Percentiles rank a stretch among this genome's conserved stretches.
phyloP scores from a whole-genome alignment of 2,888 invertebrate species.

The Rapana venosa region DNA sequence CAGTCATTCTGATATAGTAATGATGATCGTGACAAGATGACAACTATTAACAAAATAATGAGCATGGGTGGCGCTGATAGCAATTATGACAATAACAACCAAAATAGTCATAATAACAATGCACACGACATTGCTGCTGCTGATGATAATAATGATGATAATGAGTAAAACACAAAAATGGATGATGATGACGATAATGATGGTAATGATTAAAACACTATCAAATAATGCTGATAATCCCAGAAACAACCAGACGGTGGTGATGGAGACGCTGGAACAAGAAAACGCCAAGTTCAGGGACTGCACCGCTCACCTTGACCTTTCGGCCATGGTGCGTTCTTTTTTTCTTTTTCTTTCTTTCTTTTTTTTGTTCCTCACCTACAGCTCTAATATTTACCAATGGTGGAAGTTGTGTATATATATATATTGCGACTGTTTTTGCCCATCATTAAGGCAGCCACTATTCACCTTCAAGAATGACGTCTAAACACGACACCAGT shows the following conservation, averaged over 20 bases:
- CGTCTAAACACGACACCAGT: too few species aligned
- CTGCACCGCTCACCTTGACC: constrained; percentile 63
- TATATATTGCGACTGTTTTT: too few species aligned
- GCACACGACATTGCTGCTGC: neutral
- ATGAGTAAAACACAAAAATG: neutral
- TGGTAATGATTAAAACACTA: neutral
- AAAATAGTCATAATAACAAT: too few species aligned
- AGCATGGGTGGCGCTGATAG: neutral
- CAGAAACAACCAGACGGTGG: constrained; percentile 75
- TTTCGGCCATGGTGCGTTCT: constrained; percentile 68
- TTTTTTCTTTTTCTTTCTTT: neutral
- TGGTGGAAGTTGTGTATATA: too few species aligned
- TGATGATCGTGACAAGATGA: neutral
- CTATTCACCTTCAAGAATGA: too few species aligned
- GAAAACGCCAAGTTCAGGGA: constrained; percentile 76
- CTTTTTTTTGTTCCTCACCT: too few species aligned
- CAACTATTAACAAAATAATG: neutral
- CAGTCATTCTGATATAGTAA: too few species aligned
- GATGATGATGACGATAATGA: neutral
- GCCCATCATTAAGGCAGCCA: too few species aligned
- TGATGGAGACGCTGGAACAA: constrained; percentile 76
- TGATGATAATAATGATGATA: neutral
- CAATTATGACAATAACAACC: neutral
- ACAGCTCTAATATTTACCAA: too few species aligned
- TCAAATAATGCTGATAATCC: neutral